Evolutionary conservation across 1,140 invertebrate species (phyloP), one percentile per base, ranked within the genome.

Genomic region (Sinonovacula constricta): DNA sequence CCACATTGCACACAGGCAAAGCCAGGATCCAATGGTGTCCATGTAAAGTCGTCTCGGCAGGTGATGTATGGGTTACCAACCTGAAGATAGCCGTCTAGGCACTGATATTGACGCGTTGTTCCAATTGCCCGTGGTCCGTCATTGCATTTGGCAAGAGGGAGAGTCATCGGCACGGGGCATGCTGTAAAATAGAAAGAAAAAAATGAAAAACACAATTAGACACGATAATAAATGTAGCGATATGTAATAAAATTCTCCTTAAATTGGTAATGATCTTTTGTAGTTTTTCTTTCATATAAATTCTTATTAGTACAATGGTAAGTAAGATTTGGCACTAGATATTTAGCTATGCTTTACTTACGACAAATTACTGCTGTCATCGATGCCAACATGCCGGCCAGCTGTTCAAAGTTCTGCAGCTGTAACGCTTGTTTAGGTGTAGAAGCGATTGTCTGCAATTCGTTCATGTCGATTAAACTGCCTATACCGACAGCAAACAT

Each of bases 401-500:
- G 60, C 10, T 72, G 34, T 30, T 33, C 39, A 31, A 78, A 69
- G 53, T 63, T 67, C 1, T 71, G 12, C 0, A 78, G 54, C 1
- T 53, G 31, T 3, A 60, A 30, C 0, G 75, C 80, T 56, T 76
- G 72, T 30, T 36, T 59, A 14, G 22, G 28, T 22, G 72, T 63
- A 3, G 79, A 81, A 18, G 82, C 82, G n/a, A 81, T 80, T 15
- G n/a, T 63, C 3, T 31, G 15, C 24, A 81, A 71, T 49, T 83
- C 82, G 10, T 24, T 5, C 1, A 49, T 24, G 4, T 66, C 60
- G 26, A 80, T 70, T 14, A 24, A 31, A 24, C 51, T 18, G 4
- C 68, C 65, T 15, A 85, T 69, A 10, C 84, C 84, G 10, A 86
- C 77, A 7, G 78, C 71, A 66, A 82, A 80, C 57, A 82, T 63